phyloP scores from a whole-genome alignment of 2,113 vertebrate species.

The Sebastes schlegelii region DNA sequence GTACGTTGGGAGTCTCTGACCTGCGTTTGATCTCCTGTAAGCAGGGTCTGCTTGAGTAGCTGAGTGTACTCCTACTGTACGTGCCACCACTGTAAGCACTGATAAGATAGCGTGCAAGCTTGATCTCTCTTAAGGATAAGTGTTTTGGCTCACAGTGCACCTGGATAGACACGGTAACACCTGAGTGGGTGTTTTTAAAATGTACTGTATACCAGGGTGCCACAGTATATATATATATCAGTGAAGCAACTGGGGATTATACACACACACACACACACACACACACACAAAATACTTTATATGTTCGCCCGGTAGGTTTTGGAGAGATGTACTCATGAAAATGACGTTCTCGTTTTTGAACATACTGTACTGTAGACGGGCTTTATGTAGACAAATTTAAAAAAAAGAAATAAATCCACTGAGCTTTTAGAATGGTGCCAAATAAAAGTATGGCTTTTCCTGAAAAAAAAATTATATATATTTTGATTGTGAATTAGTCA shows the following conservation, averaged over 20 bases:
- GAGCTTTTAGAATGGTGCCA: too few species aligned
- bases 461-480: too few species aligned
- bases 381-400: not conserved
- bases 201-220: slow-evolving; percentile 43
- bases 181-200: slow-evolving; percentile 68
- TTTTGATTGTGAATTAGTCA: too few species aligned
- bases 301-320: slow-evolving; percentile 18
- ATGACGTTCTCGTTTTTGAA: not conserved
- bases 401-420: too few species aligned
- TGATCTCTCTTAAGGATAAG: slow-evolving; percentile 80
- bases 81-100: slow-evolving; percentile 59
- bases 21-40: slow-evolving; percentile 72
- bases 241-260: slow-evolving; percentile 60
- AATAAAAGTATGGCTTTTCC: too few species aligned
- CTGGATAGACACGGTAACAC: slow-evolving; percentile 71
- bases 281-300: slow-evolving; percentile 25
- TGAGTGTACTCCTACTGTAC: slow-evolving; percentile 76
- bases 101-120: slow-evolving; percentile 80
- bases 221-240: slow-evolving; percentile 59
- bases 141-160: slow-evolving; percentile 73
- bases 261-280: slow-evolving; percentile 2
- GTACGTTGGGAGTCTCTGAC: slow-evolving; percentile 70
- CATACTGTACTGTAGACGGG: not conserved
- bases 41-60: slow-evolving; percentile 70
- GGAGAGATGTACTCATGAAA: not conserved